A percentile compares a stretch with the other conserved stretches of the same genome.
Evolutionary conservation across 2,113 vertebrate species (phyloP).

Genomic region (Nibea albiflora): DNA sequence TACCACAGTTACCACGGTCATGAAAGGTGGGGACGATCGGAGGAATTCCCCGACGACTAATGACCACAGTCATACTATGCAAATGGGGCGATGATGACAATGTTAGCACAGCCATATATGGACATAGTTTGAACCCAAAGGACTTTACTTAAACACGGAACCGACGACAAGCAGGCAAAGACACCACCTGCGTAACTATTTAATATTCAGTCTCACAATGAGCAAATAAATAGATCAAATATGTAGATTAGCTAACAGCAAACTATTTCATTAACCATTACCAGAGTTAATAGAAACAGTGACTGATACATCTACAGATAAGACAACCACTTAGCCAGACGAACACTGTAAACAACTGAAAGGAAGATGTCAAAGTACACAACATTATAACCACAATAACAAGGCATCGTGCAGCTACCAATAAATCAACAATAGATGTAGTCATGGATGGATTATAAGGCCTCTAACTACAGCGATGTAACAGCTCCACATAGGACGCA

Average conservation of each 20-base stretch:
- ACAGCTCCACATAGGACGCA: too few species aligned
- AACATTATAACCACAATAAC: neutral
- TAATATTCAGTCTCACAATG: neutral
- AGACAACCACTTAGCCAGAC: neutral
- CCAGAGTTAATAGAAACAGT: slow-evolving; percentile 53
- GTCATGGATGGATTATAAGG: slow-evolving; percentile 13
- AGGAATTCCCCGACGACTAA: slow-evolving; percentile 32
- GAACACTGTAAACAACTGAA: neutral
- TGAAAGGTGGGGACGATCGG: slow-evolving; percentile 15
- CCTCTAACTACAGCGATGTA: neutral
- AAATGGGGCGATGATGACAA: slow-evolving; percentile 23
- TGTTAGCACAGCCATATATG: slow-evolving; percentile 7
- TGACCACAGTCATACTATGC: neutral
- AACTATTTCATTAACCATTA: slow-evolving; percentile 46
- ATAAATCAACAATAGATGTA: slow-evolving; percentile 6
- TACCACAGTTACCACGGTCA: slow-evolving; percentile 32
- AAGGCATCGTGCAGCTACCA: slow-evolving; percentile 2
- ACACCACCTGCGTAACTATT: neutral
- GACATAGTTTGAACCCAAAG: neutral
- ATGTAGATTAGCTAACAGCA: neutral
- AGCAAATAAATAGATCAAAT: neutral
- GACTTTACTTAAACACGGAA: neutral
- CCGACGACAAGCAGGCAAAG: slow-evolving; percentile 1
- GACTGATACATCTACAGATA: neutral
- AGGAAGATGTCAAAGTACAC: neutral